Evolutionary conservation across 1,140 invertebrate genomes (phyloP).

Genomic region (Polyergus mexicanus): DNA sequence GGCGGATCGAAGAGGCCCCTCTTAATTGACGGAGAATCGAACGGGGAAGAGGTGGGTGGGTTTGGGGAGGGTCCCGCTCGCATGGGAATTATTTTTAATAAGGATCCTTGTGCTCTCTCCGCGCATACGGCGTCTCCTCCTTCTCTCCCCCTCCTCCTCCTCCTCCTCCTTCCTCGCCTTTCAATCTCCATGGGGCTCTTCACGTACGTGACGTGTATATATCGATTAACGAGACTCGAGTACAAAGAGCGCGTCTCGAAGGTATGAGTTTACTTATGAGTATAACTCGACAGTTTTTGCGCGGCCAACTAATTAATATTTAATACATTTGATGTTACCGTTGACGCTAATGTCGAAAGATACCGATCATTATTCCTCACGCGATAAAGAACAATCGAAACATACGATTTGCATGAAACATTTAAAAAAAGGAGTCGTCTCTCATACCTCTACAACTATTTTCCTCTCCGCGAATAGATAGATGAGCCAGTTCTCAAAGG

Average conservation of each 20-base stretch:
- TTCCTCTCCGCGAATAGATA: constrained; percentile 24
- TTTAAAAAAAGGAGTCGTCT: constrained; percentile 40
- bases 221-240: constrained; percentile 61
- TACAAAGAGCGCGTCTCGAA: constrained; percentile 50
- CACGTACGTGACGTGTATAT: constrained; percentile 63
- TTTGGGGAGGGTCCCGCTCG: constrained; percentile 54
- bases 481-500: constrained; percentile 54
- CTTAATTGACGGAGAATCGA: constrained; percentile 74
- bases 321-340: constrained; percentile 34
- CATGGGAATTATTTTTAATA: constrained; percentile 78
- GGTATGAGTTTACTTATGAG: constrained; percentile 51
- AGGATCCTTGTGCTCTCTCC: constrained; percentile 65
- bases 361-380: not conserved
- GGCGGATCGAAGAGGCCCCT: constrained; percentile 49
- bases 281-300: constrained; percentile 57
- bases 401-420: constrained; percentile 35
- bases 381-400: constrained; percentile 42
- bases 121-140: constrained; percentile 44
- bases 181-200: constrained; percentile 47
- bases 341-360: constrained; percentile 16
- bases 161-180: constrained; percentile 50
- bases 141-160: constrained; percentile 42
- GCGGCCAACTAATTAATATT: constrained; percentile 35
- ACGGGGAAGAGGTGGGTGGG: constrained; percentile 65
- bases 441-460: not conserved